Percentiles rank a stretch among this genome's conserved stretches.
Evolutionary conservation across 2,113 vertebrate species (phyloP).

Genomic region (Argyrosomus japonicus): DNA sequence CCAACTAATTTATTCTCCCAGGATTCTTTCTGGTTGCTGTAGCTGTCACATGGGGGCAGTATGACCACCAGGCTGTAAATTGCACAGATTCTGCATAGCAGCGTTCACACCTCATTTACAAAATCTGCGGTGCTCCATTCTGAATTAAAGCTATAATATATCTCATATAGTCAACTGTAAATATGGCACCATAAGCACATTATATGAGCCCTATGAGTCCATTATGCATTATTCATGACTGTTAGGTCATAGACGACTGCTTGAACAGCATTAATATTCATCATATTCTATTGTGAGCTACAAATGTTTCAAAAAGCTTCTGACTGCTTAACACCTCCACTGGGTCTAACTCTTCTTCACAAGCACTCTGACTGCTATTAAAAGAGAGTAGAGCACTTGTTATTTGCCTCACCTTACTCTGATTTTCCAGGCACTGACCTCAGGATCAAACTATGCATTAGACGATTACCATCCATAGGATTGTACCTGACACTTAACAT

Average conservation of each 20-base stretch:
- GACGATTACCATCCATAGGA: not conserved
- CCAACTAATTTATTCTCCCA: not conserved
- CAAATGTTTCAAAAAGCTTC: slow-evolving; percentile 41
- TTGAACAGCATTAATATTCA: slow-evolving; percentile 56
- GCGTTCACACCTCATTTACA: slow-evolving; percentile 31
- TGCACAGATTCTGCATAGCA: slow-evolving; percentile 28
- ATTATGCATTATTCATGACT: slow-evolving; percentile 52
- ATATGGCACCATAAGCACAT: slow-evolving; percentile 32
- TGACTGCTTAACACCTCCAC: slow-evolving; percentile 39
- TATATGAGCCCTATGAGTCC: slow-evolving; percentile 5
- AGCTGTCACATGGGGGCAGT: slow-evolving; percentile 65
- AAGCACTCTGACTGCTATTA: slow-evolving; percentile 5
- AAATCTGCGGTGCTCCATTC: not conserved
- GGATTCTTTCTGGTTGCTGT: not conserved
- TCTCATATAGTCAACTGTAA: slow-evolving; percentile 24
- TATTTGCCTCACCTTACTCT: not conserved
- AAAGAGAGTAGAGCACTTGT: slow-evolving; percentile 10
- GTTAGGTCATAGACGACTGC: slow-evolving; percentile 16
- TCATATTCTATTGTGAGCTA: slow-evolving; percentile 28
- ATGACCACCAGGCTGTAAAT: slow-evolving; percentile 19
- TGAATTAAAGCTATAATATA: not conserved
- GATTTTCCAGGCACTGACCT: slow-evolving; percentile 17
- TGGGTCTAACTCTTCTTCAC: slow-evolving; percentile 15
- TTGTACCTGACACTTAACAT: not conserved
- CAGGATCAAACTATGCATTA: not conserved